Percentiles rank a stretch among this genome's conserved stretches.
phyloP scores from a whole-genome alignment of 2,113 vertebrate species.

The Caranx melampygus region DNA sequence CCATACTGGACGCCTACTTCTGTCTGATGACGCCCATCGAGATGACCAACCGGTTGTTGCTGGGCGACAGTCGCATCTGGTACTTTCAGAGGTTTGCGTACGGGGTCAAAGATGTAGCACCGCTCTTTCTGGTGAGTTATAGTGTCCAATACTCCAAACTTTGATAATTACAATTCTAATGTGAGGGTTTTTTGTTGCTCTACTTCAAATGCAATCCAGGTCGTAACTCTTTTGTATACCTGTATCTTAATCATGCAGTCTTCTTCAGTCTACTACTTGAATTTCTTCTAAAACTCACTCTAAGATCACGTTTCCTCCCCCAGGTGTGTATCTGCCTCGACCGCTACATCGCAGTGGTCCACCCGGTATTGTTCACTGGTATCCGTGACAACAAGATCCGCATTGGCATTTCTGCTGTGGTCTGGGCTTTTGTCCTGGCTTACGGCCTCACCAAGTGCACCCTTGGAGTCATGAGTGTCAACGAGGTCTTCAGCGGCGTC shows the following conservation, averaged over 20 bases:
- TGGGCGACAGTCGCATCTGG: slow-evolving; percentile 67
- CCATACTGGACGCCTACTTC: slow-evolving; percentile 79
- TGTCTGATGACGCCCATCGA: slow-evolving; percentile 80
- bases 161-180: too few relatives aligned
- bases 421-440: slow-evolving; percentile 74
- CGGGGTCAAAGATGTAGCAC: slow-evolving; percentile 78
- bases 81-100: slow-evolving; percentile 78
- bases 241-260: background rate
- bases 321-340: slow-evolving; percentile 83
- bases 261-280: background rate
- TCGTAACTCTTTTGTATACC: too few relatives aligned
- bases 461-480: slow-evolving; percentile 56
- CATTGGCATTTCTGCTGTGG: slow-evolving; percentile 44
- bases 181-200: too few relatives aligned
- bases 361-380: slow-evolving; percentile 76
- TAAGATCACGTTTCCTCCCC: background rate
- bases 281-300: background rate
- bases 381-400: slow-evolving; percentile 77
- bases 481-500: slow-evolving; percentile 74
- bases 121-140: slow-evolving; percentile 79
- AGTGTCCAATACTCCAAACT: too few relatives aligned
- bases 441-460: slow-evolving; percentile 72
- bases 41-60: slow-evolving; percentile 74
- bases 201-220: too few relatives aligned
- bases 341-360: slow-evolving; percentile 83